Evolutionary conservation across 2,888 invertebrate species (phyloP).

Genomic region (Amblyjoppa proteus): DNA sequence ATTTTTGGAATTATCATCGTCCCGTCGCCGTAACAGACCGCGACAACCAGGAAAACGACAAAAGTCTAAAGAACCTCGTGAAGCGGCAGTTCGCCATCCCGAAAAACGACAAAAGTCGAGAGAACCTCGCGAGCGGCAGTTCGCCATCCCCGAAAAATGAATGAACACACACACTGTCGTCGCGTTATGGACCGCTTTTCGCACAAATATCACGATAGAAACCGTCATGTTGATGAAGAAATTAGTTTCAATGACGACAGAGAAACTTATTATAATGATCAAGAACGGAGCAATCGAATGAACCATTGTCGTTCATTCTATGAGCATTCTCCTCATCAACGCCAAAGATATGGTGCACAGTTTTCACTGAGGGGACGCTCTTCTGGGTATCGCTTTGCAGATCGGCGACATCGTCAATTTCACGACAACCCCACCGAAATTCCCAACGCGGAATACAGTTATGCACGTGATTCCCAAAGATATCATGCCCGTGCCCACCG

Average conservation of each 20-base stretch:
- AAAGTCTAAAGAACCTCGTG: too few relatives aligned
- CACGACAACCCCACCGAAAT: not conserved
- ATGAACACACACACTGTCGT: not conserved
- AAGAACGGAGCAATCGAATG: not conserved
- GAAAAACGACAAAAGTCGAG: not conserved
- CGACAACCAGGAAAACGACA: too few relatives aligned
- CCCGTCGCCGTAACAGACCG: too few relatives aligned
- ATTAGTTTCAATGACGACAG: not conserved
- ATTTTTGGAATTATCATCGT: too few relatives aligned
- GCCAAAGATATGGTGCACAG: not conserved
- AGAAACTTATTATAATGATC: not conserved
- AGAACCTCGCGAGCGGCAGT: not conserved
- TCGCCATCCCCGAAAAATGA: not conserved
- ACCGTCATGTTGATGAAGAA: not conserved
- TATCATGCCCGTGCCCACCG: not conserved
- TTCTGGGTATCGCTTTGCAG: not conserved
- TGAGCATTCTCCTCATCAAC: not conserved
- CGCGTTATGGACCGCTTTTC: not conserved
- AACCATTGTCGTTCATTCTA: not conserved
- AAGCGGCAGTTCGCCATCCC: not conserved
- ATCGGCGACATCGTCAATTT: not conserved
- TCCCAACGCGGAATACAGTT: not conserved
- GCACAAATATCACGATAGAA: not conserved
- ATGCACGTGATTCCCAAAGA: not conserved
- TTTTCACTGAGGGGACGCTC: not conserved